Evolutionary conservation across 2,888 invertebrate species (phyloP).

Genomic region (Morpho achilles): DNA sequence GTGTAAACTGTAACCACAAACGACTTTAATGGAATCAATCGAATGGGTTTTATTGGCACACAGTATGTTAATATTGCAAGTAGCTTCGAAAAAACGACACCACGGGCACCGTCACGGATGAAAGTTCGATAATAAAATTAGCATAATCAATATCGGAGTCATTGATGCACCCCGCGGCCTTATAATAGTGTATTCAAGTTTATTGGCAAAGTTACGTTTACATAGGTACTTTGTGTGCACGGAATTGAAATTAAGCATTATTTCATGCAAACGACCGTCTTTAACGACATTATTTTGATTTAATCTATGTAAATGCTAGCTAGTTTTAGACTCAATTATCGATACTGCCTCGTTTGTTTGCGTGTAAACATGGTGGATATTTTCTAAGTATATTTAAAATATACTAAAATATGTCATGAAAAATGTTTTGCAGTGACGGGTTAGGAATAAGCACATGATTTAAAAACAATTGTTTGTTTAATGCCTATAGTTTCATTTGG

Average conservation of each 20-base stretch:
- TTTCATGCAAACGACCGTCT: slow-evolving; percentile 65
- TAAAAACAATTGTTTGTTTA: no score
- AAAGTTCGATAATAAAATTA: slow-evolving; percentile 72
- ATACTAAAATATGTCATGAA: background rate
- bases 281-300: slow-evolving; percentile 59
- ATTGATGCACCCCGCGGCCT: slow-evolving; percentile 53
- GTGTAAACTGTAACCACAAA: slow-evolving; percentile 18
- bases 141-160: slow-evolving; percentile 69
- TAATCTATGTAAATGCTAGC: slow-evolving; percentile 47
- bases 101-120: slow-evolving; percentile 48
- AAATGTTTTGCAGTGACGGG: no score
- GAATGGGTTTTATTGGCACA: slow-evolving; percentile 47
- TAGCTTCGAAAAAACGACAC: slow-evolving; percentile 23
- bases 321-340: slow-evolving; percentile 44
- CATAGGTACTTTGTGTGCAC: slow-evolving; percentile 54
- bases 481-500: no score
- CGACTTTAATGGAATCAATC: slow-evolving; percentile 26
- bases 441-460: no score
- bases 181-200: slow-evolving; percentile 54
- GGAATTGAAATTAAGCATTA: slow-evolving; percentile 72
- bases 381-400: background rate
- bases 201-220: slow-evolving; percentile 64
- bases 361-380: slow-evolving; percentile 13
- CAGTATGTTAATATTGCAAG: slow-evolving; percentile 42
- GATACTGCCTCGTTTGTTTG: slow-evolving; percentile 41